Percentiles rank a stretch among this genome's conserved stretches.
Evolutionary conservation across 2,797 vertebrate genomes (phyloP).

Genomic region (Furcifer pardalis): DNA sequence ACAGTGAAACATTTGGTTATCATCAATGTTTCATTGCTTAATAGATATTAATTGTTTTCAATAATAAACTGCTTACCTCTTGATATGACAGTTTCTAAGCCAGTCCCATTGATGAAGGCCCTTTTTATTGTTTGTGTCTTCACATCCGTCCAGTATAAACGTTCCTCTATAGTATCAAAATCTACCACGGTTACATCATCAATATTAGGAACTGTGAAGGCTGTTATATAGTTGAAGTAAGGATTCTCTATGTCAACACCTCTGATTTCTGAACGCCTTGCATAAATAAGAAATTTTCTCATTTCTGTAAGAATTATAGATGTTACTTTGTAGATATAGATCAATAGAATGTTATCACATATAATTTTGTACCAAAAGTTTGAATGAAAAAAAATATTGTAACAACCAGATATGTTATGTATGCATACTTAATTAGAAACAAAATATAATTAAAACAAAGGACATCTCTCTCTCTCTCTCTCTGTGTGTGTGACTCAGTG

Average conservation of each 20-base stretch:
- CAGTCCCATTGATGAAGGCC: conserved; percentile 96
- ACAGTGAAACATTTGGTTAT: background rate
- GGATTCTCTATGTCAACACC: conserved; percentile 98
- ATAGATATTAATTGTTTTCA: background rate
- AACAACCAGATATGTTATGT: background rate
- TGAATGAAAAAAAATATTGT: background rate
- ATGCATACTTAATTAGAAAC: background rate
- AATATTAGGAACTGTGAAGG: conserved; percentile 95
- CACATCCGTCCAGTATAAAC: conserved; percentile 97
- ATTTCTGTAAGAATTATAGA: conserved; percentile 78
- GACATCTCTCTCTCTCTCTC: fast-evolving
- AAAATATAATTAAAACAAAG: background rate
- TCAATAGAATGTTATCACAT: background rate
- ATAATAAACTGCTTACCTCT: conserved; percentile 82
- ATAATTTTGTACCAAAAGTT: background rate
- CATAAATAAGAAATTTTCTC: conserved; percentile 95
- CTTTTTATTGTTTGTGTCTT: conserved; percentile 97
- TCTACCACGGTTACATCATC: conserved; percentile 97
- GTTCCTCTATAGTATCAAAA: conserved; percentile 91
- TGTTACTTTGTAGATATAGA: background rate
- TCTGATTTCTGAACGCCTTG: conserved; percentile 93
- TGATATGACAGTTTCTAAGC: conserved; percentile 92
- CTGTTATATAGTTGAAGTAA: conserved; percentile 97
- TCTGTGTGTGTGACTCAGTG: too few relatives aligned
- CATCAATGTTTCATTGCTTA: too few relatives aligned